Conservation (phyloP, 1,140 invertebrate species). For the Thaumatotibia leucotreta region DNA sequence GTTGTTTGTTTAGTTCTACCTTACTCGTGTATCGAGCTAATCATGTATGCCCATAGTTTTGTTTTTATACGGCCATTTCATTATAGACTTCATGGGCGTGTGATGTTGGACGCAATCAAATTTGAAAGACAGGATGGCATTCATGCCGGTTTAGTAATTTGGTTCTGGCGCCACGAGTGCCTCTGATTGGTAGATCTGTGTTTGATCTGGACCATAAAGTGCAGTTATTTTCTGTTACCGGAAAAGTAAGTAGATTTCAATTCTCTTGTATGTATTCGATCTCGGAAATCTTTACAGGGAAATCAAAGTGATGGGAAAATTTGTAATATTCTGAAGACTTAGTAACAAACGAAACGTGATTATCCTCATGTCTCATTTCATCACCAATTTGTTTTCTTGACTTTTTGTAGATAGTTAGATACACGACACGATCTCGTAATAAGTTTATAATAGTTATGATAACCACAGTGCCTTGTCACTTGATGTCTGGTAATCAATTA, state of each 20-base stretch:
- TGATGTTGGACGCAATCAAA: slow-evolving; percentile 70
- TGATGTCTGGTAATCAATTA: not conserved
- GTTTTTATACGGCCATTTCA: slow-evolving; percentile 72
- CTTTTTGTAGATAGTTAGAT: too few relatives aligned
- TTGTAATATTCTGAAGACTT: too few relatives aligned
- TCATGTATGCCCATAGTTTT: slow-evolving; percentile 75
- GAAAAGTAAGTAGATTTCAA: too few relatives aligned
- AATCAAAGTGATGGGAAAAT: too few relatives aligned
- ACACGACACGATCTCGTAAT: not conserved
- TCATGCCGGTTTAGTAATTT: slow-evolving; percentile 56
- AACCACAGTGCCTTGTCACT: not conserved
- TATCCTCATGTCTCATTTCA: too few relatives aligned
- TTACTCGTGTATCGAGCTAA: slow-evolving; percentile 73
- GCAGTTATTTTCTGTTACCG: not conserved
- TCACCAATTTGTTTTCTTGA: too few relatives aligned
- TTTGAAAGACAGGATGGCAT: slow-evolving; percentile 68
- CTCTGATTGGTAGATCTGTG: slow-evolving; percentile 35
- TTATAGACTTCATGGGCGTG: slow-evolving; percentile 72
- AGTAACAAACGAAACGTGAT: not conserved
- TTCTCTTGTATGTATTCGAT: too few relatives aligned
- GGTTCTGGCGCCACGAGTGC: slow-evolving; percentile 52
- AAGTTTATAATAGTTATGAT: too few relatives aligned
- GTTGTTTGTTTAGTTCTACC: slow-evolving; percentile 75
- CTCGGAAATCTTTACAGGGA: too few relatives aligned
- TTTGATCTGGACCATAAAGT: not conserved